phyloP scores from a whole-genome alignment of 2,113 vertebrate genomes.

The Empidonax traillii region DNA sequence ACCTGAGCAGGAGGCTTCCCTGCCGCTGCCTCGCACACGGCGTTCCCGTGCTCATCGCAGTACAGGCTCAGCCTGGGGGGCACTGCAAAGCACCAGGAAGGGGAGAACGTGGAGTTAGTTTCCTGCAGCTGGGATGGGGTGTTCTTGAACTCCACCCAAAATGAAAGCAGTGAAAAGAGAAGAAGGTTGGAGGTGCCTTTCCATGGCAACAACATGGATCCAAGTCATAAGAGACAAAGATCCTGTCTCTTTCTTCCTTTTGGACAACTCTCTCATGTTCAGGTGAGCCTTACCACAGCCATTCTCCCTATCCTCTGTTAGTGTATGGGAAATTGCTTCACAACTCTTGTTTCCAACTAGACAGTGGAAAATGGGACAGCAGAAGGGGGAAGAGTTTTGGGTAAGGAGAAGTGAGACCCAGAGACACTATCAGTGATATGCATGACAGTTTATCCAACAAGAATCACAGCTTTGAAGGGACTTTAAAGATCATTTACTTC shows the following conservation, averaged over 20 bases:
- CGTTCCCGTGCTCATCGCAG: background rate
- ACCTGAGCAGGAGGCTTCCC: background rate
- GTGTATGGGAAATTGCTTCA: background rate
- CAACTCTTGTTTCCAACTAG: background rate
- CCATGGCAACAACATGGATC: rapidly evolving
- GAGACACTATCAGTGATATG: background rate
- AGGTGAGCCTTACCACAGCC: background rate
- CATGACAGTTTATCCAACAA: background rate
- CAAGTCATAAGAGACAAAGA: background rate
- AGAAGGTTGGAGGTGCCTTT: background rate
- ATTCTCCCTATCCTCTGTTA: background rate
- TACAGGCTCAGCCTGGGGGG: background rate
- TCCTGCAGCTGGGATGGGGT: background rate
- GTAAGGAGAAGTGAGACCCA: background rate
- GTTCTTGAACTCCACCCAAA: background rate
- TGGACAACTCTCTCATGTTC: background rate
- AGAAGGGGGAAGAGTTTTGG: background rate
- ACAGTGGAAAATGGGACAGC: background rate
- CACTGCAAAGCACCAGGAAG: background rate
- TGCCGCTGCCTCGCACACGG: background rate
- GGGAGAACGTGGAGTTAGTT: background rate
- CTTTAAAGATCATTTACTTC: background rate
- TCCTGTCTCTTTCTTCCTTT: rapidly evolving
- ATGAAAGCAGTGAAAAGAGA: background rate
- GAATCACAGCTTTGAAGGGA: background rate